phyloP scores from a whole-genome alignment of 2,888 invertebrate species.

The Tolmerus cingulatus region DNA sequence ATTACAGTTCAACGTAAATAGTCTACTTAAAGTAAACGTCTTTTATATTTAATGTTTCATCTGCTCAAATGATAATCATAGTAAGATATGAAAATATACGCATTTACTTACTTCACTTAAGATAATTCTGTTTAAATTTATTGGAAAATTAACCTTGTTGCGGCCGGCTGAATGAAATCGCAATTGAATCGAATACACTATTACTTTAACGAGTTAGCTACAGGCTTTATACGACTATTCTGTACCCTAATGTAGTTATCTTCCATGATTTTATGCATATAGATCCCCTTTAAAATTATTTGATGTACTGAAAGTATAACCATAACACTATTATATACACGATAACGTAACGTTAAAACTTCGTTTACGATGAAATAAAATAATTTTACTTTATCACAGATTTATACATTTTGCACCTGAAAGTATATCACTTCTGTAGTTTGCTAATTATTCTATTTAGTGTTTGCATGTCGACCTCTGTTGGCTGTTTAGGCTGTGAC shows the following conservation, averaged over 20 bases:
- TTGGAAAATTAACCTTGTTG: conserved; percentile 36
- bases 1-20: conserved; percentile 14
- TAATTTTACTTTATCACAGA: conserved; percentile 40
- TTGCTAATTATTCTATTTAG: conserved; percentile 30
- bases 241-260: conserved; percentile 20
- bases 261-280: neutral
- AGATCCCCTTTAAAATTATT: conserved; percentile 4
- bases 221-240: conserved; percentile 27
- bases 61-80: neutral
- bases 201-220: conserved; percentile 8
- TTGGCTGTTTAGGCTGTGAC: neutral
- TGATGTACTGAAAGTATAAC: conserved; percentile 31
- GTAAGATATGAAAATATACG: neutral
- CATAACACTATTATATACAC: conserved; percentile 32
- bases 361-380: conserved; percentile 26
- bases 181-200: neutral
- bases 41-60: conserved; percentile 23
- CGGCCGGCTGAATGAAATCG: neutral
- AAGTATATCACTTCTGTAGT: conserved; percentile 35
- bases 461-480: neutral
- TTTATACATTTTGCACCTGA: conserved; percentile 42
- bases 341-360: conserved; percentile 14
- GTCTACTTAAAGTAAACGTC: conserved; percentile 24
- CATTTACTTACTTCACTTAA: neutral
- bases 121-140: neutral